These are phyloP conservation scores for Drosophila teissieri DNA, from an alignment of 1,140 invertebrate species.

Conservation along the genomic window DNA sequence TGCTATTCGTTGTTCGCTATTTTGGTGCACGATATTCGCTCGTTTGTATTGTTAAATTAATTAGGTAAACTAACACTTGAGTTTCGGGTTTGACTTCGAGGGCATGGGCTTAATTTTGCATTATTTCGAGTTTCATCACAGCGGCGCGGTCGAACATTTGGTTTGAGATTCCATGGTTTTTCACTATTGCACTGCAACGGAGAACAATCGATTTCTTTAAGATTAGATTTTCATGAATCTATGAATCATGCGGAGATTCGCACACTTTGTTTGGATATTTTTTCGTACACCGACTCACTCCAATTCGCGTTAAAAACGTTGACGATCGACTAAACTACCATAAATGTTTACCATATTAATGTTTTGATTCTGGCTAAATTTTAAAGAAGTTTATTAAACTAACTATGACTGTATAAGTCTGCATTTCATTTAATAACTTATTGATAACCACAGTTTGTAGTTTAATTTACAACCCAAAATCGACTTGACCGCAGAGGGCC, in stretches of 20 bases:
- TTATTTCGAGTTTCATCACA: conserved; percentile 55
- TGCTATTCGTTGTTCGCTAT: conserved; percentile 48
- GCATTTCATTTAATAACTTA: not conserved
- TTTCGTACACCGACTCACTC: conserved; percentile 10
- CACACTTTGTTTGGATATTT: conserved; percentile 15
- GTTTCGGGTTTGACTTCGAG: conserved; percentile 26
- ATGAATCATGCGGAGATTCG: conserved; percentile 20
- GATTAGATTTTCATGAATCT: not conserved
- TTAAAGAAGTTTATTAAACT: too few relatives aligned
- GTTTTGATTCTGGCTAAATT: too few relatives aligned
- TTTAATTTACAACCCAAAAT: conserved; percentile 5
- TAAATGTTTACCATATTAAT: not conserved
- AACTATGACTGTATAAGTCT: too few relatives aligned
- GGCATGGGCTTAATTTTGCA: conserved; percentile 55
- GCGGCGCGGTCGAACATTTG: too few relatives aligned
- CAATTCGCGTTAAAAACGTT: conserved; percentile 19
- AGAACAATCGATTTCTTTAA: conserved; percentile 13
- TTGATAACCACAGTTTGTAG: not conserved
- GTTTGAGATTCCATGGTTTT: conserved; percentile 21
- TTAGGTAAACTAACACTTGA: conserved; percentile 64
- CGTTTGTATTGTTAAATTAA: conserved; percentile 72
- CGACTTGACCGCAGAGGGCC: conserved; percentile 45
- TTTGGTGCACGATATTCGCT: conserved; percentile 49
- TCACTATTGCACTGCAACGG: conserved; percentile 32
- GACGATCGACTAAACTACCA: conserved; percentile 29